Conservation (phyloP, 2,797 vertebrate species). For the Aphelocoma californica region DNA sequence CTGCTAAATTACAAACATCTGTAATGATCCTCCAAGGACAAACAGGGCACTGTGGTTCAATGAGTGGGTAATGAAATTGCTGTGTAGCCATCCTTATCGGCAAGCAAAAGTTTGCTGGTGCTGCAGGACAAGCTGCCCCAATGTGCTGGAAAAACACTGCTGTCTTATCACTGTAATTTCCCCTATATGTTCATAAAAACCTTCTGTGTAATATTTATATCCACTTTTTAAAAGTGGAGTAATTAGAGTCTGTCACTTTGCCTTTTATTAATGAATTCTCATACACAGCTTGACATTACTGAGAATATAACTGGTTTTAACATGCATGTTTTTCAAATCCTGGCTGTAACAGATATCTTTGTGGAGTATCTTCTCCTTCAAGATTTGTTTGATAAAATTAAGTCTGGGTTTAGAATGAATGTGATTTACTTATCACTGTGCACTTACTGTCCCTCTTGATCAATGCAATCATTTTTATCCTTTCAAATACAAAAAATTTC, state of each 20-base stretch:
- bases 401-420: background rate
- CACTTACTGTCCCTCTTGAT: background rate
- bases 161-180: slow-evolving; percentile 5
- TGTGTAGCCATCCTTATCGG: background rate
- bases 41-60: background rate
- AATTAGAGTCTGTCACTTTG: background rate
- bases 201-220: background rate
- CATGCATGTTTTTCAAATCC: background rate
- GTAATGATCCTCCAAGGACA: slow-evolving; percentile 38
- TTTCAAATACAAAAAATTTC: background rate
- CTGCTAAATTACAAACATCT: slow-evolving; percentile 29
- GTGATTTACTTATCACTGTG: background rate
- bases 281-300: background rate
- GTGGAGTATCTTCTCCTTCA: background rate
- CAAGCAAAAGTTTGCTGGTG: background rate
- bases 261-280: slow-evolving; percentile 2
- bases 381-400: slow-evolving; percentile 15
- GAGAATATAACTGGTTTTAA: background rate
- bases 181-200: background rate
- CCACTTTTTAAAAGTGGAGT: background rate
- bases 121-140: background rate
- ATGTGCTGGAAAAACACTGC: background rate
- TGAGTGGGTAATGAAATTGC: slow-evolving; percentile 3
- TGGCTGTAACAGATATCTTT: background rate
- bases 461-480: background rate